Base-by-base conservation (phyloP, 2,888 invertebrate species). In the Caenorhabditis parvicauda region DNA sequence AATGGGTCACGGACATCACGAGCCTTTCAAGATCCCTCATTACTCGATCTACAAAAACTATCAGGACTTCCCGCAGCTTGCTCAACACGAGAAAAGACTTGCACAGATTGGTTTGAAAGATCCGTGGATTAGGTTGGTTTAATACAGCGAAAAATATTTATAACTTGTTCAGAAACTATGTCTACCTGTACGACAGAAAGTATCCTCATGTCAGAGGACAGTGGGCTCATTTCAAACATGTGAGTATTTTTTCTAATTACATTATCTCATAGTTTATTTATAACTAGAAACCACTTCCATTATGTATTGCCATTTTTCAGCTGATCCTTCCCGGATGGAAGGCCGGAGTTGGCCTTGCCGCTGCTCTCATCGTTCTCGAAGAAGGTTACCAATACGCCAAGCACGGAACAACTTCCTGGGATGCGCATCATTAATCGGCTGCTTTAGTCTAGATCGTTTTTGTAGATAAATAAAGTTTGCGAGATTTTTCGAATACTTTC, bases 61-160 rank as follows among this genome's bases (percentile, higher is more conserved):
- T 55, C 68, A 65, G 21, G 60, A 67, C 14, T 74, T 68, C 47
- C 77, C 78, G n/a, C 71, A 79, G 45, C 59, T 79, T 17, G 68
- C 68, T 17, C 73, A 67, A 12, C 75, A 79, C 50, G 70, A 76
- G 46, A 70, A 75, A 45, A 64, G 75, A 12, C 69, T 79, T n/a
- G 74, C 59, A 5, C 71, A 77, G 50, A 57, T 79, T 44, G 77
- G 79, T 9, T 53, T 79, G 44, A 76, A 76, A 49, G 79, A 79
- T 59, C 79, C 79, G 7, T 79, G 77, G 77, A 79, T 79, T 39
- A 70, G 76, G 76, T 75, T 22, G n/a, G 44, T 48, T 59, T 50
- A 6, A 22, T 27, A 25, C 3, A 37, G 21, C 2, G 4, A 48
- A 41, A 24, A 29, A 27, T 2, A 21, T 48, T 17, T 12, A 9